Evolutionary conservation across 2,888 invertebrate genomes (phyloP).

Genomic region (Physocephala rufipes): DNA sequence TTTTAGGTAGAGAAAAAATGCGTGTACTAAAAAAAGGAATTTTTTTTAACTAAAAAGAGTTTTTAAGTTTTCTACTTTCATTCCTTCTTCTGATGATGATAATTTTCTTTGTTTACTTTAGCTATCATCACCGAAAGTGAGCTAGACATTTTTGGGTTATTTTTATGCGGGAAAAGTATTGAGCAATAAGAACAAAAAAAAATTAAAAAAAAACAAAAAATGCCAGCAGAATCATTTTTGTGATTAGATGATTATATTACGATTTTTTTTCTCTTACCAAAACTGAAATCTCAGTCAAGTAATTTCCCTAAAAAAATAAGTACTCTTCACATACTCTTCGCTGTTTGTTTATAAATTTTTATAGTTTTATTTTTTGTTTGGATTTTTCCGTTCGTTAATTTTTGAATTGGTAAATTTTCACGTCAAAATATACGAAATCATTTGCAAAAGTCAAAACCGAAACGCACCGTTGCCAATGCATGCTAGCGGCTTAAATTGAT

Average conservation of each 20-base stretch:
- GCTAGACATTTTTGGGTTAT: no score
- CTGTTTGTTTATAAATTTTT: background rate
- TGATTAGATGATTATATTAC: background rate
- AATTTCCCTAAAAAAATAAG: no score
- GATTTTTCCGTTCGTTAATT: background rate
- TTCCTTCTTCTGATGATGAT: conserved; percentile 4
- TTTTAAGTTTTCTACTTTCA: conserved; percentile 2
- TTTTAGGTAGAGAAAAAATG: conserved; percentile 10
- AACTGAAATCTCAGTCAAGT: no score
- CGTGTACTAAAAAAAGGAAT: conserved; percentile 13
- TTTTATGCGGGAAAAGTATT: no score
- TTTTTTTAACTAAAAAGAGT: background rate
- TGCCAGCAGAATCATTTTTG: background rate
- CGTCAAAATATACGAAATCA: background rate
- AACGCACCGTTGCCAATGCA: conserved; percentile 10
- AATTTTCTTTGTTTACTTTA: background rate
- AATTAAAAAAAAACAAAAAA: conserved; percentile 5
- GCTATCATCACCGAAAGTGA: no score
- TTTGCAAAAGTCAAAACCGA: background rate
- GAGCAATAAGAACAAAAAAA: no score
- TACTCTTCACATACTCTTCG: background rate
- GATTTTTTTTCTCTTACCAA: background rate
- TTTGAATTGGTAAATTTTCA: background rate
- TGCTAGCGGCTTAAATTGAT: background rate
- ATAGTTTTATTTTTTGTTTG: background rate